These are phyloP conservation scores for Chloroceryle aenea DNA, from an alignment of 2,113 vertebrate genomes.

Conservation along the genomic window DNA sequence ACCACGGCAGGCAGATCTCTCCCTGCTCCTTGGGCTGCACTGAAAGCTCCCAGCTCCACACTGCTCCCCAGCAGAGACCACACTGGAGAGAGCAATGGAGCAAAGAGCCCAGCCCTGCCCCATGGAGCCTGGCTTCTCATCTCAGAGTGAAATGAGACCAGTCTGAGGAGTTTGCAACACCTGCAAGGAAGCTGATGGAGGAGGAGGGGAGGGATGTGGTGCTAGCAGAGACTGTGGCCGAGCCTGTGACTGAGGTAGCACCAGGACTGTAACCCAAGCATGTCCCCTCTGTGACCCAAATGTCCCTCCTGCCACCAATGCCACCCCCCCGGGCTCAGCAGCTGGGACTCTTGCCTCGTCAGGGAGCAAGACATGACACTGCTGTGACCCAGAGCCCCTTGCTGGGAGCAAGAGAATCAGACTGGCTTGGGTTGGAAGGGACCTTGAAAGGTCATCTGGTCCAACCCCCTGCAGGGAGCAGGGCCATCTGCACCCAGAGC, in stretches of 20 bases:
- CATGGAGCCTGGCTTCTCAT: background rate
- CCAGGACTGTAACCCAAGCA: rapidly evolving
- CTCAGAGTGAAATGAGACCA: rapidly evolving
- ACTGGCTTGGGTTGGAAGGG: background rate
- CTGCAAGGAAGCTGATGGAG: background rate
- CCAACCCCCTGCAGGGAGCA: too few species aligned
- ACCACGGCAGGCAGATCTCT: background rate
- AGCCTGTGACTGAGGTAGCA: background rate
- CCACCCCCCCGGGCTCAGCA: background rate
- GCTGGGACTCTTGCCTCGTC: background rate
- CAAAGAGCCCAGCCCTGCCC: background rate
- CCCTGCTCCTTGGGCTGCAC: background rate
- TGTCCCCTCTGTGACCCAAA: background rate
- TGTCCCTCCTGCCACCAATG: background rate
- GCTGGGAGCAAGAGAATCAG: background rate
- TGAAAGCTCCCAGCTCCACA: background rate
- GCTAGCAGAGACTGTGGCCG: background rate
- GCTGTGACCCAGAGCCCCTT: background rate
- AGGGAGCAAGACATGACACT: background rate
- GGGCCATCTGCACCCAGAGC: background rate
- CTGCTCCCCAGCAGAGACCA: background rate
- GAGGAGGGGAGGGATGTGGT: background rate
- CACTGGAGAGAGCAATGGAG: rapidly evolving
- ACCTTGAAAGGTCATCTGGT: background rate
- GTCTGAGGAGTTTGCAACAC: background rate